Conservation (phyloP, 2,113 vertebrate genomes). For the Cavia aperea region DNA sequence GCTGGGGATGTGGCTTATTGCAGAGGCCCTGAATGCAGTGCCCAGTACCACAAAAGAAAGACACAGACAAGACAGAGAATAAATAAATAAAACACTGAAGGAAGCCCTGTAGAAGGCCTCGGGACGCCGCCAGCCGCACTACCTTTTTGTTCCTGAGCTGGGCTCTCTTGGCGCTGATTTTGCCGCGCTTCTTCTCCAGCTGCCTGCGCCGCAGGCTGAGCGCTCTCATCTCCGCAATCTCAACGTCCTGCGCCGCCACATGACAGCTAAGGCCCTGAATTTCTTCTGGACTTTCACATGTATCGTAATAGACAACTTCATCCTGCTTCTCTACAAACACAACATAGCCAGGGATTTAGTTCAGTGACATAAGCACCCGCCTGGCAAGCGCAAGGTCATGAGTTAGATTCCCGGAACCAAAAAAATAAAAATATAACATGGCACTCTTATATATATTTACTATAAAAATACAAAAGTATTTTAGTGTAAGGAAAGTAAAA, state of each 20-base stretch:
- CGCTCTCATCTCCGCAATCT: constrained; percentile 65
- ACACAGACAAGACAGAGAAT: background rate
- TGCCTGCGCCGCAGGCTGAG: constrained; percentile 80
- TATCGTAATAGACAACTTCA: constrained; percentile 95
- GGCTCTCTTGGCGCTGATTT: constrained; percentile 86
- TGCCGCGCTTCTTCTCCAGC: constrained; percentile 86
- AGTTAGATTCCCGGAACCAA: too few relatives aligned
- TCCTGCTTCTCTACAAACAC: constrained; percentile 89
- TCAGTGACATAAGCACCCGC: too few relatives aligned
- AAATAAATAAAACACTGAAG: too few relatives aligned
- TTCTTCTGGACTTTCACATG: constrained; percentile 90
- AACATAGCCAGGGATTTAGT: background rate
- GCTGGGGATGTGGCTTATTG: background rate
- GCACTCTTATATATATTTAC: constrained; percentile 59
- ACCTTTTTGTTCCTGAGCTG: constrained; percentile 92
- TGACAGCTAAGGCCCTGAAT: constrained; percentile 77
- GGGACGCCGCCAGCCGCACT: background rate
- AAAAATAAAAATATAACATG: background rate
- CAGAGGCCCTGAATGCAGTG: background rate
- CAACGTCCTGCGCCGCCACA: constrained; percentile 55
- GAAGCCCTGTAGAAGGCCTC: background rate
- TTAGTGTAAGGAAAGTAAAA: background rate
- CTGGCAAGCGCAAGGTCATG: too few relatives aligned
- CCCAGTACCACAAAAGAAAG: background rate
- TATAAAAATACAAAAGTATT: constrained; percentile 38